Percentiles rank a stretch among this genome's conserved stretches.
phyloP scores from a whole-genome alignment of 1,140 invertebrate genomes.

The Probaryconus sp. region DNA sequence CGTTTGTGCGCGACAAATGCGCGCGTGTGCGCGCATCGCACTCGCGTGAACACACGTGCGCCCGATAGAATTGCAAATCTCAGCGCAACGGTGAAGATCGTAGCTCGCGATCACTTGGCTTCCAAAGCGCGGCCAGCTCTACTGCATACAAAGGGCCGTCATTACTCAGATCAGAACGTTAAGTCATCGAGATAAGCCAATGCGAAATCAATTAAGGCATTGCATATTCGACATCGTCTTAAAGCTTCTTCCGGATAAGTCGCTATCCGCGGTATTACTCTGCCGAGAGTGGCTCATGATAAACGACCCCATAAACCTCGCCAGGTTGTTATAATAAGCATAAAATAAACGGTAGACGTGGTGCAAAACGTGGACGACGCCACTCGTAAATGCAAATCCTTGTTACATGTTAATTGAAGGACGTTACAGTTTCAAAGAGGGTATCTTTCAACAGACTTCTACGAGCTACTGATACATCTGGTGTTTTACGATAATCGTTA shows the following conservation, averaged over 20 bases:
- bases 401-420: too few species aligned
- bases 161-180: conserved; percentile 38
- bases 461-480: too few species aligned
- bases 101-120: conserved; percentile 19
- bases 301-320: not conserved
- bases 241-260: conserved; percentile 29
- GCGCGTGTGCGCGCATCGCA: conserved; percentile 18
- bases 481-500: too few species aligned
- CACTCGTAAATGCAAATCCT: too few species aligned
- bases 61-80: conserved; percentile 32
- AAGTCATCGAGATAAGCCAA: conserved; percentile 37
- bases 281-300: not conserved
- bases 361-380: too few species aligned
- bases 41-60: conserved; percentile 10
- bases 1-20: not conserved
- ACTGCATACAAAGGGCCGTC: conserved; percentile 38
- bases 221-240: conserved; percentile 23
- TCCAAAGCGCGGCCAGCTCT: conserved; percentile 14
- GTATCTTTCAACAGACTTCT: too few species aligned
- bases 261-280: too few species aligned
- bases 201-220: conserved; percentile 53
- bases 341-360: too few species aligned
- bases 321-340: conserved; percentile 5
- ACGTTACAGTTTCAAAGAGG: too few species aligned
- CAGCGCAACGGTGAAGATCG: conserved; percentile 21